phyloP scores from a whole-genome alignment of 2,113 vertebrate genomes.

The Gasterosteus aculeatus region DNA sequence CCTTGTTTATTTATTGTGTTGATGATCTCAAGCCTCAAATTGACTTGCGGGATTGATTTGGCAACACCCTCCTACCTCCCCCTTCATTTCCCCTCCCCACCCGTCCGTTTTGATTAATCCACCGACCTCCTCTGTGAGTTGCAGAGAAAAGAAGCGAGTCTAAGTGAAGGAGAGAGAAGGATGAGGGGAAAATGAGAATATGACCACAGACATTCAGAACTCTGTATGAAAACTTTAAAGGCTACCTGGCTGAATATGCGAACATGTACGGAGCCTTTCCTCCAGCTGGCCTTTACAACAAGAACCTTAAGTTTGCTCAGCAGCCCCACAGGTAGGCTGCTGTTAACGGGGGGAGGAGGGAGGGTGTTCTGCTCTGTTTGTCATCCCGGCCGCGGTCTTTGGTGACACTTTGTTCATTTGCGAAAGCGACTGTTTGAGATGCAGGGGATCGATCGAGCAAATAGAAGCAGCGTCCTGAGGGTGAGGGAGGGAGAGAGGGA shows the following conservation, averaged over 20 bases:
- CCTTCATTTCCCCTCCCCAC: conserved; percentile 38
- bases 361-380: conserved; percentile 59
- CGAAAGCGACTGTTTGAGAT: conserved; percentile 72
- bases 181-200: neutral
- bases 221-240: neutral
- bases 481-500: conserved; percentile 27
- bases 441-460: conserved; percentile 73
- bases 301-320: conserved; percentile 7
- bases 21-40: conserved; percentile 68
- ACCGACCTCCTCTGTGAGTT: conserved; percentile 40
- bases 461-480: conserved; percentile 53
- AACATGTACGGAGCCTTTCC: neutral
- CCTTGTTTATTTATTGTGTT: conserved; percentile 70
- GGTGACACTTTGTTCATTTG: conserved; percentile 78
- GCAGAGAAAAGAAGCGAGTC: conserved; percentile 20
- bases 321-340: neutral
- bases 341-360: neutral
- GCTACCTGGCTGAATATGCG: too few relatives aligned
- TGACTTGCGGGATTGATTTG: conserved; percentile 74
- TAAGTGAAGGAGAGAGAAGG: conserved; percentile 13
- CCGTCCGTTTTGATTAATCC: conserved; percentile 69
- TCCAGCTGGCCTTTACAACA: neutral
- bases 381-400: conserved; percentile 63
- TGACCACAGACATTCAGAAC: neutral
- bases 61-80: conserved; percentile 42